Evolutionary conservation across 2,113 vertebrate species (phyloP).

Genomic region (Tetraodon nigroviridis): DNA sequence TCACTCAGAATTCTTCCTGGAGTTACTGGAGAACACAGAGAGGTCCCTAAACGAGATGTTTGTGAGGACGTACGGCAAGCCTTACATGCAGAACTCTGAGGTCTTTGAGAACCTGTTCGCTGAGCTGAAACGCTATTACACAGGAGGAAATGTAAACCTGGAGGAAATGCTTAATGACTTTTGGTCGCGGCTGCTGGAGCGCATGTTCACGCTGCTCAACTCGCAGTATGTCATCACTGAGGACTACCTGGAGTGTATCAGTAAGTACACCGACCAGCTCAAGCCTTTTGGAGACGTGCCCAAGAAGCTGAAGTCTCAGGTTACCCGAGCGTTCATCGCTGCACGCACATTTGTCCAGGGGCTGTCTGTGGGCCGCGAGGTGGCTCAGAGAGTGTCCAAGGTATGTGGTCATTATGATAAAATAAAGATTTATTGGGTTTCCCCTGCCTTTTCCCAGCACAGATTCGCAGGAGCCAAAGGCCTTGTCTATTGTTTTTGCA

Average conservation of each 20-base stretch:
- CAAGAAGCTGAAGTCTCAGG: slow-evolving; percentile 90
- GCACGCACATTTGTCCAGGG: slow-evolving; percentile 96
- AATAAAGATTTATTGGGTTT: not conserved
- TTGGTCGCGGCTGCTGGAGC: slow-evolving; percentile 91
- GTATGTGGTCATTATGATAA: slow-evolving; percentile 63
- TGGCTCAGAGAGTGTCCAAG: slow-evolving; percentile 95
- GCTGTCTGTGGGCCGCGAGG: slow-evolving; percentile 91
- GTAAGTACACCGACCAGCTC: slow-evolving; percentile 94
- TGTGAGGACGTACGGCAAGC: slow-evolving; percentile 87
- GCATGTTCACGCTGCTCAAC: slow-evolving; percentile 97
- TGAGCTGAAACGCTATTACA: slow-evolving; percentile 94
- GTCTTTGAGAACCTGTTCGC: slow-evolving; percentile 97
- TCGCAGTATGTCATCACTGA: slow-evolving; percentile 93
- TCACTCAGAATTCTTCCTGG: slow-evolving; percentile 89
- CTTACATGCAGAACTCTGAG: slow-evolving; percentile 94
- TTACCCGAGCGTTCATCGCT: slow-evolving; percentile 90
- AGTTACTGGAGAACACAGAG: slow-evolving; percentile 92
- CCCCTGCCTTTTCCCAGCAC: too few relatives aligned
- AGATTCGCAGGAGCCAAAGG: not conserved
- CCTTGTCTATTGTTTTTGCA: slow-evolving; percentile 20
- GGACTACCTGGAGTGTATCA: slow-evolving; percentile 95
- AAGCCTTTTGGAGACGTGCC: slow-evolving; percentile 95
- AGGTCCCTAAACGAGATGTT: slow-evolving; percentile 94
- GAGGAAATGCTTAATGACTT: slow-evolving; percentile 98
- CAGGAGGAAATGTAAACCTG: slow-evolving; percentile 90